Evolutionary conservation across 2,113 vertebrate genomes (phyloP).

Genomic region (Oreamnos americanus): DNA sequence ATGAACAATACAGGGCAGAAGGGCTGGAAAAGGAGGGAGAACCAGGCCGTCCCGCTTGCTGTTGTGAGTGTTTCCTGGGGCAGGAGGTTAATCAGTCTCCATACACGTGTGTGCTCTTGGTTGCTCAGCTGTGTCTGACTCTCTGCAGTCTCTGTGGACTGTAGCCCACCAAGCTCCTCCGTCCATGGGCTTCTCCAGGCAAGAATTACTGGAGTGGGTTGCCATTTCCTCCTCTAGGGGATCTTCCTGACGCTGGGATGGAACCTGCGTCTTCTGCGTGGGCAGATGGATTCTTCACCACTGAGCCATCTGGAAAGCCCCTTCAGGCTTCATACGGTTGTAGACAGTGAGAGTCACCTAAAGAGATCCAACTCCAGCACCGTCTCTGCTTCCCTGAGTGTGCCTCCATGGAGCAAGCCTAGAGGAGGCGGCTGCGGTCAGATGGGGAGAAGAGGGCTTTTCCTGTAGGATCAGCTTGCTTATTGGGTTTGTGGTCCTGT

Average conservation of each 20-base stretch:
- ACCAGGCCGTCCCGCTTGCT: background rate
- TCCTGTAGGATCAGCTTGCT: background rate
- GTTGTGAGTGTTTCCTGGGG: background rate
- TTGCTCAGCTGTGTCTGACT: background rate
- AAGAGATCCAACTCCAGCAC: background rate
- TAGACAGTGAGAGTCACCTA: background rate
- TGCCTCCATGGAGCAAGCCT: rapidly evolving
- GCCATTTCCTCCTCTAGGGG: background rate
- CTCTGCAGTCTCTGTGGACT: background rate
- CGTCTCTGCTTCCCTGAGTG: too few species aligned
- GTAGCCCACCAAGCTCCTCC: background rate
- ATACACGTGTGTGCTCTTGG: background rate
- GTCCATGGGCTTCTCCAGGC: background rate
- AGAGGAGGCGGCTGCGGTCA: background rate
- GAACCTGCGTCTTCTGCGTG: background rate
- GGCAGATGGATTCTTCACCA: background rate
- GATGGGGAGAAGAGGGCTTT: background rate
- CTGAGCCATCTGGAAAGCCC: background rate
- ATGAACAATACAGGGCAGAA: background rate
- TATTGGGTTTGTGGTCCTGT: too few species aligned
- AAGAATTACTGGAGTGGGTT: background rate
- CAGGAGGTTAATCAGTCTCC: background rate
- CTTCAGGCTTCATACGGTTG: background rate
- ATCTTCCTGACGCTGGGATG: background rate
- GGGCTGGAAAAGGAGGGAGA: background rate